phyloP scores from a whole-genome alignment of 1,140 invertebrate genomes.

The Mamestra configurata region DNA sequence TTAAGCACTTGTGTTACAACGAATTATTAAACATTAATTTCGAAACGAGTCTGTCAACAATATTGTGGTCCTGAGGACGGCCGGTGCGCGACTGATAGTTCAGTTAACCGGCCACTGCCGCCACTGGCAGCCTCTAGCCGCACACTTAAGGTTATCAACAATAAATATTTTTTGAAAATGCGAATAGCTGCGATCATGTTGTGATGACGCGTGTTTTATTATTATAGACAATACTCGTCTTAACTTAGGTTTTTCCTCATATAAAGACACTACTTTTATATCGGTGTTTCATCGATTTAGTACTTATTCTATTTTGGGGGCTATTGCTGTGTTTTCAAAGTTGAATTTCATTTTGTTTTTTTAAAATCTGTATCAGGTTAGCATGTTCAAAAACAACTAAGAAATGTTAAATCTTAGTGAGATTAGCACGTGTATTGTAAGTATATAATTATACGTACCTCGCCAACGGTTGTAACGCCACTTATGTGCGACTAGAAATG shows the following conservation, averaged over 20 bases:
- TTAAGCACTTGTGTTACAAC: constrained; percentile 40
- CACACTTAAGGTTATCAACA: constrained; percentile 68
- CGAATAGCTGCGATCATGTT: constrained; percentile 30
- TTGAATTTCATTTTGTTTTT: not conserved
- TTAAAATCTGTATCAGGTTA: not conserved
- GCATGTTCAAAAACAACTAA: not conserved
- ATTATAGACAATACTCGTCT: constrained; percentile 44
- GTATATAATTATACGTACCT: constrained; percentile 33
- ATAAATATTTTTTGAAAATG: constrained; percentile 58
- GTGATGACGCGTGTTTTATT: constrained; percentile 53
- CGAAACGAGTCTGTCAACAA: constrained; percentile 33
- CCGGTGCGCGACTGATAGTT: constrained; percentile 61
- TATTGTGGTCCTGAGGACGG: constrained; percentile 54
- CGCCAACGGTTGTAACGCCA: constrained; percentile 1
- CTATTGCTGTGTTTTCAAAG: not conserved
- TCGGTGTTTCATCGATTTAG: not conserved
- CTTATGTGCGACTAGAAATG: not conserved
- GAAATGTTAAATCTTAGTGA: not conserved
- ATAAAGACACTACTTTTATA: not conserved
- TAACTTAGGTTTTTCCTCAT: constrained; percentile 58
- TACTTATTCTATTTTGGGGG: not conserved
- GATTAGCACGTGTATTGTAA: not conserved
- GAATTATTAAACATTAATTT: constrained; percentile 30
- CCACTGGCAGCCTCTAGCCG: constrained; percentile 41
- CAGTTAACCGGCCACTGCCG: constrained; percentile 55